These are phyloP conservation scores for Raillietiella orientalis DNA, from an alignment of 2,888 invertebrate species.

Conservation along the genomic window DNA sequence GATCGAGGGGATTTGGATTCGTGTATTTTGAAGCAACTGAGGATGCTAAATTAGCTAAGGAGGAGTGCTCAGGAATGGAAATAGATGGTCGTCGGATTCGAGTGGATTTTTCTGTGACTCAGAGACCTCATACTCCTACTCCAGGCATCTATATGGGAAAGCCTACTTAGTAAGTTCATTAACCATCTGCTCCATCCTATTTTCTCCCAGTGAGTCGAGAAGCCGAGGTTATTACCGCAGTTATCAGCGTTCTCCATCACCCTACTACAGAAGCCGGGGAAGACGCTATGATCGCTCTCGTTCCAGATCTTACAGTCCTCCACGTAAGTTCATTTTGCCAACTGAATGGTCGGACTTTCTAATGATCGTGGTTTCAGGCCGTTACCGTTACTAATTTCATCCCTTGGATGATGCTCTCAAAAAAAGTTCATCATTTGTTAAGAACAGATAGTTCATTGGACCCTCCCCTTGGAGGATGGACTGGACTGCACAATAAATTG, in stretches of 20 bases:
- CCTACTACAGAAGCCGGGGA: conserved; percentile 26
- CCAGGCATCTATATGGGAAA: conserved; percentile 92
- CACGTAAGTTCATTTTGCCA: no score
- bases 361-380: no score
- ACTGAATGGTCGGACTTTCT: no score
- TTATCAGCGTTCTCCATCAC: conserved; percentile 27
- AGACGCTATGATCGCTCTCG: conserved; percentile 34
- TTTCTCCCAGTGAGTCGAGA: conserved; percentile 1
- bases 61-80: conserved; percentile 72
- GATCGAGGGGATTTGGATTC: conserved; percentile 86
- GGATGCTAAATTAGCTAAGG: conserved; percentile 75
- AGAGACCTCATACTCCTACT: conserved; percentile 83
- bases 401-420: no score
- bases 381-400: no score
- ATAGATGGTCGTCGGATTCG: conserved; percentile 72
- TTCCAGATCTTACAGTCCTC: conserved; percentile 40
- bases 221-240: conserved; percentile 8
- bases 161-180: conserved; percentile 32
- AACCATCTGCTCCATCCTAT: conserved; percentile 3
- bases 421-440: no score
- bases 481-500: no score
- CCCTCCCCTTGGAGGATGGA: no score
- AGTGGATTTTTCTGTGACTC: conserved; percentile 83
- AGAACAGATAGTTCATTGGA: no score
- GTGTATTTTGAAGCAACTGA: conserved; percentile 62